Evolutionary conservation across 2,888 invertebrate genomes (phyloP).

Genomic region (Oeneis ivallda): DNA sequence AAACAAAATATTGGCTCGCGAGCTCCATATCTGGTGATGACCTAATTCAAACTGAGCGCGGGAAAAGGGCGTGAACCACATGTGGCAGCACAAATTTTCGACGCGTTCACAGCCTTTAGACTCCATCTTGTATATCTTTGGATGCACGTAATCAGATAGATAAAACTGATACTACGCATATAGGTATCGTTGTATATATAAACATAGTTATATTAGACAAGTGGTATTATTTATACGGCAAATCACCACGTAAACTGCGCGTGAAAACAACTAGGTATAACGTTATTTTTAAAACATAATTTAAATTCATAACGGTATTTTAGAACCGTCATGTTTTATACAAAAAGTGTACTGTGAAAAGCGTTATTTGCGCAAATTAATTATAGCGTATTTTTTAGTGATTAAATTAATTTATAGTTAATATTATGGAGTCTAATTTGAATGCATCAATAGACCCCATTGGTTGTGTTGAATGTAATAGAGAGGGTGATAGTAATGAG

Average conservation of each 20-base stretch:
- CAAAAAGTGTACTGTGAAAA: background rate
- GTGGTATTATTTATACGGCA: constrained; percentile 10
- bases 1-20: no score
- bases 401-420: constrained; percentile 7
- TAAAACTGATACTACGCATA: constrained; percentile 22
- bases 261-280: background rate
- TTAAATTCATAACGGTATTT: background rate
- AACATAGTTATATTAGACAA: constrained; percentile 14
- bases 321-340: background rate
- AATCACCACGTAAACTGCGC: background rate
- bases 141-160: constrained; percentile 32
- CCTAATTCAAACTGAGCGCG: no score
- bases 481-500: background rate
- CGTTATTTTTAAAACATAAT: constrained; percentile 1
- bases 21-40: no score
- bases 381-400: background rate
- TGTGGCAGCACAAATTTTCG: no score
- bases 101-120: no score
- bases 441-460: constrained; percentile 17
- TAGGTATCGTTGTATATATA: constrained; percentile 11
- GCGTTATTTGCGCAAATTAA: no score
- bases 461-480: constrained; percentile 16
- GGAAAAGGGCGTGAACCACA: no score
- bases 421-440: constrained; percentile 32
- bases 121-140: no score